Percentiles rank a stretch among this genome's conserved stretches.
Conservation (phyloP, 2,113 vertebrate genomes). For the Bungarus multicinctus region DNA sequence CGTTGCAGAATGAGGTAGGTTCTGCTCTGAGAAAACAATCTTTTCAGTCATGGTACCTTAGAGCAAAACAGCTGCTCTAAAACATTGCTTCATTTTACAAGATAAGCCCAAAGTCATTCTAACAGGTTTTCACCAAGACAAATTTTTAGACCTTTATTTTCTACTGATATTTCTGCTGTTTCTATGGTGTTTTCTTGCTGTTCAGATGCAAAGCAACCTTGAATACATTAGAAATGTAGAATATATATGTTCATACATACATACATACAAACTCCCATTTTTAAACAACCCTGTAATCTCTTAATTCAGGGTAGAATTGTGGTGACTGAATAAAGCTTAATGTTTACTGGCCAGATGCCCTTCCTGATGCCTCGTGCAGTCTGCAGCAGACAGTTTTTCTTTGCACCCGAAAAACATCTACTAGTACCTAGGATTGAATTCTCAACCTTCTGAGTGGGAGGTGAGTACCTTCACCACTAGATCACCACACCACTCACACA, state of each 20-base stretch:
- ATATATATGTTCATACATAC: not conserved
- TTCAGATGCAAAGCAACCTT: not conserved
- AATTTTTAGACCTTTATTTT: not conserved
- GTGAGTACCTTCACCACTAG: too few species aligned
- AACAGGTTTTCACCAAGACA: not conserved
- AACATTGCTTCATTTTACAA: not conserved
- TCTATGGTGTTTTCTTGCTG: not conserved
- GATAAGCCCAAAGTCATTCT: not conserved
- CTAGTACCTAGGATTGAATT: too few species aligned
- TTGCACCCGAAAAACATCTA: too few species aligned
- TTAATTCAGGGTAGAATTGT: not conserved
- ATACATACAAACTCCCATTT: not conserved
- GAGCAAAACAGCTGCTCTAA: not conserved
- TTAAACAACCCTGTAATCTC: not conserved
- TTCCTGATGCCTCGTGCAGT: too few species aligned
- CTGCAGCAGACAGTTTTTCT: too few species aligned
- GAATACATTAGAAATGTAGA: not conserved
- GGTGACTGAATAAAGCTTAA: too few species aligned
- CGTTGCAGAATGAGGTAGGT: not conserved
- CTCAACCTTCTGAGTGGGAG: too few species aligned
- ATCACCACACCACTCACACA: not conserved
- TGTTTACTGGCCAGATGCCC: too few species aligned
- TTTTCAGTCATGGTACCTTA: not conserved
- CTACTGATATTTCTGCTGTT: not conserved
- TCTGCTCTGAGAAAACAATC: too few species aligned